These are phyloP conservation scores for Dione juno DNA, from an alignment of 2,888 invertebrate genomes.

Conservation along the genomic window DNA sequence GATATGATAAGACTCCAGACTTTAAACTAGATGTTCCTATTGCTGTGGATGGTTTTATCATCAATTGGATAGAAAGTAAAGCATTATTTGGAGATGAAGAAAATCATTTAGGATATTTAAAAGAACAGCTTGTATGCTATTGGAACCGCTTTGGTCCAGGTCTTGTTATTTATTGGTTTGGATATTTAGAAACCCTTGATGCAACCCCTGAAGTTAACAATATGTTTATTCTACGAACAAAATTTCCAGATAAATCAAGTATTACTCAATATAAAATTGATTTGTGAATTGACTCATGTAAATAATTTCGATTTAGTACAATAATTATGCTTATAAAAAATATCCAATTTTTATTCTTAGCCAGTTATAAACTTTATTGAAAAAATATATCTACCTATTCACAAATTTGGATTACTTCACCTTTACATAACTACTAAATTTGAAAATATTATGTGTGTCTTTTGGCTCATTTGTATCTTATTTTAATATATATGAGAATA, in stretches of 20 bases:
- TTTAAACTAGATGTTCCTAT: slow-evolving; percentile 95
- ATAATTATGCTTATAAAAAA: no score
- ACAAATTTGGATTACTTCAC: no score
- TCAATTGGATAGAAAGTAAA: slow-evolving; percentile 98
- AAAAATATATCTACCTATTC: no score
- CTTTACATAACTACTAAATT: no score
- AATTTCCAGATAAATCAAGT: slow-evolving; percentile 79
- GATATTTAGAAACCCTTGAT: slow-evolving; percentile 88
- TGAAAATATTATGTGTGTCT: no score
- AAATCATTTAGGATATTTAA: slow-evolving; percentile 90
- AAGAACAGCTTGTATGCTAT: slow-evolving; percentile 94
- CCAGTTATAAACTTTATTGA: no score
- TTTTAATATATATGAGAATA: no score
- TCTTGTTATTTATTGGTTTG: slow-evolving; percentile 98
- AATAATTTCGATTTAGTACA: no score
- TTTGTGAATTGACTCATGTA: slow-evolving; percentile 41
- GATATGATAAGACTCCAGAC: slow-evolving; percentile 98
- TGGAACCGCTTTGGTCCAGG: slow-evolving; percentile 98
- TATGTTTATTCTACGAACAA: slow-evolving; percentile 81
- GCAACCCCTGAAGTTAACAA: slow-evolving; percentile 86
- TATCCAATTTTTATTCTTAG: no score
- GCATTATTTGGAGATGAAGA: slow-evolving; percentile 95
- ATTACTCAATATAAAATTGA: slow-evolving; percentile 76
- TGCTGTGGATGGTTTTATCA: slow-evolving; percentile 91
- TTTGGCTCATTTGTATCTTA: no score